These are phyloP conservation scores for Todiramphus saurophagus DNA, from an alignment of 2,113 vertebrate genomes.

Conservation along the genomic window DNA sequence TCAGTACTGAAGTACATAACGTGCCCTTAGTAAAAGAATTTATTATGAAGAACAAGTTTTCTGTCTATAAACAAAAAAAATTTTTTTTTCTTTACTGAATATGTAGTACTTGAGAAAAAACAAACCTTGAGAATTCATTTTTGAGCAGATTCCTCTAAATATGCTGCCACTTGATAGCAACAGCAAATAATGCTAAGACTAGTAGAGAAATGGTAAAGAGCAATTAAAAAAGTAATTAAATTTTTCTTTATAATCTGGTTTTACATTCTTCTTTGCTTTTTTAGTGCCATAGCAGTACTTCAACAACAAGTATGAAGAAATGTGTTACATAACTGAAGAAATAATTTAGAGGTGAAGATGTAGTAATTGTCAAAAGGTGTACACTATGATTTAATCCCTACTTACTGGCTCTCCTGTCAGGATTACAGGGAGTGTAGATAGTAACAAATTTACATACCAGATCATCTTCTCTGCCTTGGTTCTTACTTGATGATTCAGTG, in stretches of 20 bases:
- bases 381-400: neutral
- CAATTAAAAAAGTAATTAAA: neutral
- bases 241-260: neutral
- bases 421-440: neutral
- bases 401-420: neutral
- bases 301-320: neutral
- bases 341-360: neutral
- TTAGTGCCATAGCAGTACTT: neutral
- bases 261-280: neutral
- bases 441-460: constrained; percentile 76
- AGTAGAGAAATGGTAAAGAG: neutral
- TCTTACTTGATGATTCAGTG: constrained; percentile 82
- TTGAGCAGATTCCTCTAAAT: neutral
- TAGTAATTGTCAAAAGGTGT: neutral
- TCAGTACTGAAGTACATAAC: neutral
- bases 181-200: neutral
- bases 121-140: neutral
- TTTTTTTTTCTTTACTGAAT: neutral
- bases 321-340: neutral
- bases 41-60: neutral
- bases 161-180: neutral
- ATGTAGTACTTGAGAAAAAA: neutral
- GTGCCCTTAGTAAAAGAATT: neutral
- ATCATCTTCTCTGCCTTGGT: constrained; percentile 84
- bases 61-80: neutral